These are phyloP conservation scores for Drosophila anceps DNA, from an alignment of 2,888 invertebrate genomes.

Conservation along the genomic window DNA sequence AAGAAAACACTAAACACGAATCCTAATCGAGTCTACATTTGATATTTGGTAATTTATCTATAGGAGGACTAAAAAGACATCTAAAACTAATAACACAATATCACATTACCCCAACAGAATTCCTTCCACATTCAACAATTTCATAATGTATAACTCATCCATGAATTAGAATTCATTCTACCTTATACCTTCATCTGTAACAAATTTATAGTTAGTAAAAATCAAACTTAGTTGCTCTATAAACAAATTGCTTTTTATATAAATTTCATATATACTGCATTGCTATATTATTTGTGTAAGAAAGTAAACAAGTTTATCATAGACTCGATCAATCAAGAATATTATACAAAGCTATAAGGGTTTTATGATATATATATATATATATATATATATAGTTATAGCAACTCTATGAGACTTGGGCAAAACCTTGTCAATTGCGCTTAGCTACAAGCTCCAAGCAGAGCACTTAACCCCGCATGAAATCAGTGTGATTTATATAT, in stretches of 20 bases:
- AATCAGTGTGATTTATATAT: background rate
- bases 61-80: no score
- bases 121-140: no score
- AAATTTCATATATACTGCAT: background rate
- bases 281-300: background rate
- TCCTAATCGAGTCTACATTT: no score
- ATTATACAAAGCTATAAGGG: no score
- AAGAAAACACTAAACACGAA: no score
- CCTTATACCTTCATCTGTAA: no score
- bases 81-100: no score
- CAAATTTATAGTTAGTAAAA: no score
- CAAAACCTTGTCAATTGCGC: background rate
- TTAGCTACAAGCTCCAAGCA: background rate
- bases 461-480: background rate
- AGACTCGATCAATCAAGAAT: background rate
- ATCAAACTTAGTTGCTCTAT: background rate
- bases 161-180: no score
- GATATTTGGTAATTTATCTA: no score
- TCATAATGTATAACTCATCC: no score
- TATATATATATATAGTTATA: background rate
- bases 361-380: background rate
- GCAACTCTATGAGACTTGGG: background rate
- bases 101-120: no score
- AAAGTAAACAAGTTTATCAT: background rate
- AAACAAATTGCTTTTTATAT: background rate